phyloP scores from a whole-genome alignment of 2,888 invertebrate genomes.

The Therioaphis trifolii region DNA sequence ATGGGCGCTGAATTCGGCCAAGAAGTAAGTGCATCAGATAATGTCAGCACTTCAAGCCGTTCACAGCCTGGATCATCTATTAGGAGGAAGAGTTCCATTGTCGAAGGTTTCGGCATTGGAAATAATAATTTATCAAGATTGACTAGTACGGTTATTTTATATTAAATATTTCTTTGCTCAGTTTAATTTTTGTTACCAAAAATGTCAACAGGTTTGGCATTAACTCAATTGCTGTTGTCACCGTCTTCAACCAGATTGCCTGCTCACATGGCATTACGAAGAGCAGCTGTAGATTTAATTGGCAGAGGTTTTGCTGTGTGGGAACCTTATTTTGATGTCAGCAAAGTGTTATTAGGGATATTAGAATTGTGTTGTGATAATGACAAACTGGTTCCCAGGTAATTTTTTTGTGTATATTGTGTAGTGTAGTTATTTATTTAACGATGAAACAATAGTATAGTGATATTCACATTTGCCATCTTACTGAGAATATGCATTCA shows the following conservation, averaged over 20 bases:
- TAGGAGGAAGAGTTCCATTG: slow-evolving; percentile 83
- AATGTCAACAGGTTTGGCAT: slow-evolving; percentile 76
- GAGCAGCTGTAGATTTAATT: slow-evolving; percentile 96
- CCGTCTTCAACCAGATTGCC: slow-evolving; percentile 87
- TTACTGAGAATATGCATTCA: no score
- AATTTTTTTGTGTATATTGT: slow-evolving; percentile 27
- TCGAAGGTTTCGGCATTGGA: slow-evolving; percentile 87
- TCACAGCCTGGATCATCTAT: slow-evolving; percentile 64
- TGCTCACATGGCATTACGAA: slow-evolving; percentile 89
- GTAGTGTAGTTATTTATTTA: no score
- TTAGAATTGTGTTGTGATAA: slow-evolving; percentile 92
- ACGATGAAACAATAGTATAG: no score
- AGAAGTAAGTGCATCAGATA: slow-evolving; percentile 75
- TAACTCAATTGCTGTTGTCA: slow-evolving; percentile 90
- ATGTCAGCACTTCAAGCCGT: slow-evolving; percentile 51
- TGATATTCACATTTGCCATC: no score
- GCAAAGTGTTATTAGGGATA: slow-evolving; percentile 87
- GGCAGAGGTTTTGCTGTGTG: slow-evolving; percentile 98
- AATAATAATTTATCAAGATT: slow-evolving; percentile 91
- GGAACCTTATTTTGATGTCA: slow-evolving; percentile 97
- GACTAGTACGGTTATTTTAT: slow-evolving; percentile 75
- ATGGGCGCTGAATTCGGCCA: slow-evolving; percentile 99
- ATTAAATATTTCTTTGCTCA: not conserved
- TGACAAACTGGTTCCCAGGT: slow-evolving; percentile 87
- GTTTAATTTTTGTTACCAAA: no score